phyloP scores from a whole-genome alignment of 2,797 vertebrate genomes.

The Sandelia bainsii region DNA sequence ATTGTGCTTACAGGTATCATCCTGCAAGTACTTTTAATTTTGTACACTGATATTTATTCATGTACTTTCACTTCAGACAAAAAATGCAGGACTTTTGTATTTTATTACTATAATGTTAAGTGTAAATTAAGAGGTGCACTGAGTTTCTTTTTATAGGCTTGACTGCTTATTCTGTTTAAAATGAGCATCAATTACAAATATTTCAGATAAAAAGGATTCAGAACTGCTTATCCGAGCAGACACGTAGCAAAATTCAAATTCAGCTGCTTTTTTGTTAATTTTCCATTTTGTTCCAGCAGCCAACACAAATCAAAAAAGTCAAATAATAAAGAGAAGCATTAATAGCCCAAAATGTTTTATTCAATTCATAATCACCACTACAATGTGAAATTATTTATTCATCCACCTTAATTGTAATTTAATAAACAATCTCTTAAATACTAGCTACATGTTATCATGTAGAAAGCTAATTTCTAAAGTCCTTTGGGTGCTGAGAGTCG shows the following conservation, averaged over 20 bases:
- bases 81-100: too few species aligned
- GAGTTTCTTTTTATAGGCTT: slow-evolving; percentile 1
- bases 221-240: neutral
- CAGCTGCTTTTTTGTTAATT: neutral
- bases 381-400: slow-evolving; percentile 53
- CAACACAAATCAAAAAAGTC: slow-evolving; percentile 4
- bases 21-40: too few species aligned
- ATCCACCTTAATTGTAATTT: slow-evolving; percentile 60
- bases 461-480: slow-evolving; percentile 63
- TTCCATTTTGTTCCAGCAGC: neutral
- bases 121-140: neutral
- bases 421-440: slow-evolving; percentile 79
- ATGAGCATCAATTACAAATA: slow-evolving; percentile 22
- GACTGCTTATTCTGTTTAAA: slow-evolving; percentile 33
- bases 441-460: slow-evolving; percentile 53
- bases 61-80: too few species aligned
- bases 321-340: slow-evolving; percentile 27
- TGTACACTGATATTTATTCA: too few species aligned
- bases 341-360: slow-evolving; percentile 72
- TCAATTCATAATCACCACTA: slow-evolving; percentile 67
- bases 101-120: too few species aligned
- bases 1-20: neutral
- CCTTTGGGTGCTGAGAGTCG: slow-evolving; percentile 48
- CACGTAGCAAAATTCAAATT: neutral
- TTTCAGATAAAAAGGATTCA: slow-evolving; percentile 22